Percentiles rank a stretch among this genome's conserved stretches.
phyloP scores from a whole-genome alignment of 2,113 vertebrate genomes.

The Hystrix brachyura region DNA sequence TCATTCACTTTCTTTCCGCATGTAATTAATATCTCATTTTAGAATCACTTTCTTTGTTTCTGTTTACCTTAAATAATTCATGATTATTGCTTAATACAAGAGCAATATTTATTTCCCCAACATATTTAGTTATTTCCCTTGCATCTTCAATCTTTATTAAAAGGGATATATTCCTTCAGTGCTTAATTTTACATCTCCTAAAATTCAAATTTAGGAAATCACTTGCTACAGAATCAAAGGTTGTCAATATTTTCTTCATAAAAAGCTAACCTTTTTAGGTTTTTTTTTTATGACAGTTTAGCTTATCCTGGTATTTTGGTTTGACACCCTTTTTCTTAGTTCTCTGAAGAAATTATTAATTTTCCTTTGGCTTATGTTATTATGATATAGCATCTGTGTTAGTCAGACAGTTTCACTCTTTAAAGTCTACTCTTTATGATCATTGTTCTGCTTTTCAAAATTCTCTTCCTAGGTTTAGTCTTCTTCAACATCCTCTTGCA shows the following conservation, averaged over 20 bases:
- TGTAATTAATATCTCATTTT: neutral
- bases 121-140: neutral
- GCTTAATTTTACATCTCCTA: slow-evolving; percentile 29
- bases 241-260: neutral
- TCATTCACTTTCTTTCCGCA: neutral
- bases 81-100: neutral
- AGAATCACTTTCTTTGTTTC: neutral
- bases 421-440: neutral
- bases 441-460: neutral
- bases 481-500: neutral
- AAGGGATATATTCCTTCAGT: neutral
- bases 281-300: neutral
- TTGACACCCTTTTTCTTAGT: neutral
- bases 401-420: neutral
- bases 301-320: neutral
- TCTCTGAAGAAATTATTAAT: neutral
- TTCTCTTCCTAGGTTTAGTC: neutral
- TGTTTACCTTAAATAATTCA: neutral
- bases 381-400: neutral
- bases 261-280: neutral
- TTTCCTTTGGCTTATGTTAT: neutral
- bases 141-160: neutral
- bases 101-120: neutral
- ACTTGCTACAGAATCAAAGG: neutral
- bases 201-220: neutral